Evolutionary conservation across 1,140 invertebrate genomes (phyloP).

Genomic region (Lepidostoma basale): DNA sequence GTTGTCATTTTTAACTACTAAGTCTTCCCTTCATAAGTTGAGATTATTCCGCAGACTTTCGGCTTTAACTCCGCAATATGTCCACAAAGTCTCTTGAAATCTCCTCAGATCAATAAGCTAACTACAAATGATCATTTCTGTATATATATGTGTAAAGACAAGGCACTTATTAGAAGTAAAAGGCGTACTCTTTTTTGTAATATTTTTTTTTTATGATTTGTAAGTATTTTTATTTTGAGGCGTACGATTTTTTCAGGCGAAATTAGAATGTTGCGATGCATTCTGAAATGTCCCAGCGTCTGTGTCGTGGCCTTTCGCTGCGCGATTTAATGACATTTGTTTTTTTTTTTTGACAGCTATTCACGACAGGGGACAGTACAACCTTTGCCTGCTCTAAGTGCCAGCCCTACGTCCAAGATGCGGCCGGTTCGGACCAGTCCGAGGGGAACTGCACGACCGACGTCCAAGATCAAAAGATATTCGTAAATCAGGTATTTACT

Average conservation of each 20-base stretch:
- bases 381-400: constrained; percentile 33
- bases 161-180: neutral
- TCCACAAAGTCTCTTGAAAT: neutral
- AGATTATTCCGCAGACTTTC: constrained; percentile 7
- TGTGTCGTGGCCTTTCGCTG: constrained; percentile 5
- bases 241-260: neutral
- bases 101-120: neutral
- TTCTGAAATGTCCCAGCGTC: neutral
- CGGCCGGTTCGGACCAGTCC: constrained; percentile 6
- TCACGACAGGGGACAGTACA: constrained; percentile 24
- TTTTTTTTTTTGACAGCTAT: constrained; percentile 38
- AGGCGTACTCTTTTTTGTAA: constrained; percentile 17
- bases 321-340: constrained; percentile 3
- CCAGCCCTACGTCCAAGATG: constrained; percentile 30
- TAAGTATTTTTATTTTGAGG: constrained; percentile 17
- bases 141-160: neutral
- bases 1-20: constrained; percentile 31
- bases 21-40: constrained; percentile 18
- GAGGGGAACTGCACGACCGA: constrained; percentile 28
- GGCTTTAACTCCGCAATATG: constrained; percentile 5
- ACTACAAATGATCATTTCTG: constrained; percentile 1
- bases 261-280: neutral
- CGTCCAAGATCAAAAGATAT: constrained; percentile 13
- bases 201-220: constrained; percentile 5
- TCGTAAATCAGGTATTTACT: constrained; percentile 22